These are phyloP conservation scores for Aurelia aurita complex sp. Pacific DNA, from an alignment of 30 jellyfish, hydroid and myxozoan species.

Conservation along the genomic window DNA sequence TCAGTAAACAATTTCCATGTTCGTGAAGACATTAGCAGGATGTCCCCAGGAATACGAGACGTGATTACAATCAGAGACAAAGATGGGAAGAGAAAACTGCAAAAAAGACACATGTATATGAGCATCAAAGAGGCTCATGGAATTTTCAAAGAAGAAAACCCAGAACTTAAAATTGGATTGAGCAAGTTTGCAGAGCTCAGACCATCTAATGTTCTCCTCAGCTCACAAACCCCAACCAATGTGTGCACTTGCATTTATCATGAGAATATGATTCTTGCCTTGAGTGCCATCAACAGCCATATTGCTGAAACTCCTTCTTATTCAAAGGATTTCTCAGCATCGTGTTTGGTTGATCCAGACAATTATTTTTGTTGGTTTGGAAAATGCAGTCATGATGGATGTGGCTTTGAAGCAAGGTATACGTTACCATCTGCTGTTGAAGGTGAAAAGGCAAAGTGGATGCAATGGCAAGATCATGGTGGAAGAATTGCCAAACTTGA, in stretches of 20 bases:
- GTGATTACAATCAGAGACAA: constrained; percentile 31
- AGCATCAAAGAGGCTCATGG: constrained; percentile 44
- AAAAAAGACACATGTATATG: constrained; percentile 48
- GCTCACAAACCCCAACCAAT: constrained; percentile 18
- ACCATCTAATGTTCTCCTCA: constrained; percentile 36
- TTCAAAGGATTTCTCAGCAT: constrained; percentile 10
- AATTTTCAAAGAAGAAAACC: constrained; percentile 43
- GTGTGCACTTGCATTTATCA: constrained; percentile 40
- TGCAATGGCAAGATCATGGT: constrained; percentile 41
- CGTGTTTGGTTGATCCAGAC: constrained; percentile 44
- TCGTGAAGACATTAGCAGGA: constrained; percentile 52
- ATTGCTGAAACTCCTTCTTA: constrained; percentile 19
- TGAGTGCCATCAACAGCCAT: constrained; percentile 4
- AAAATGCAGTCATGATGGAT: constrained; percentile 31
- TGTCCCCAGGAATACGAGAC: constrained; percentile 69
- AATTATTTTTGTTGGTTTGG: constrained; percentile 43
- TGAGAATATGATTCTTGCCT: constrained; percentile 40
- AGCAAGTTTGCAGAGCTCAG: constrained; percentile 43
- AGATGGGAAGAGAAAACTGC: constrained; percentile 23
- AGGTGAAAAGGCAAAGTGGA: constrained; percentile 33
- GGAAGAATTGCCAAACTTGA: constrained; percentile 3
- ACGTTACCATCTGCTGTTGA: not conserved
- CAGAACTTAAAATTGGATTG: constrained; percentile 25
- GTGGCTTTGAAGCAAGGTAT: constrained; percentile 19
- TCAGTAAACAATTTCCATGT: constrained; percentile 18